Conservation (phyloP, 2,113 vertebrate genomes). For the Sigmodon hispidus region DNA sequence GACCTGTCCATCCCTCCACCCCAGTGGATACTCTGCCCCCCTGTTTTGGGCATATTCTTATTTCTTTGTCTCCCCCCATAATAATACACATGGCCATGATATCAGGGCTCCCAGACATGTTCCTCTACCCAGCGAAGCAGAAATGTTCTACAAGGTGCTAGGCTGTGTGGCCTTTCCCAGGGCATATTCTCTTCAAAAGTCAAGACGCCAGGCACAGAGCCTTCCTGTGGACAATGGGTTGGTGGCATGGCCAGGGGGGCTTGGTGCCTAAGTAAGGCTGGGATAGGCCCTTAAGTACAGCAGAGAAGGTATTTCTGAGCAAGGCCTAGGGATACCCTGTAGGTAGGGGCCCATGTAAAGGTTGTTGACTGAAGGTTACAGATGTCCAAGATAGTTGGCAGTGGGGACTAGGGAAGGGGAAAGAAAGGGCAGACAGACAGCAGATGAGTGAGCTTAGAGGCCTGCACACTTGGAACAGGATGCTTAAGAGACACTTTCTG, state of each 20-base stretch:
- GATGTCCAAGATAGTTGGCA: neutral
- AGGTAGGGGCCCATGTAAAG: neutral
- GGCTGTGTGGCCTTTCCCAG: neutral
- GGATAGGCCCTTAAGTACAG: neutral
- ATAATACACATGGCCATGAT: neutral
- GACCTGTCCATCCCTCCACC: neutral
- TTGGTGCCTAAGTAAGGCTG: neutral
- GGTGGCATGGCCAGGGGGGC: neutral
- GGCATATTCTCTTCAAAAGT: neutral
- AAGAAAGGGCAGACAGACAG: neutral
- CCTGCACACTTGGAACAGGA: neutral
- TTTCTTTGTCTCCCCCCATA: neutral
- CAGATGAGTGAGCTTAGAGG: neutral
- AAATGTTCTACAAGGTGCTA: neutral
- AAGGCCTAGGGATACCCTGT: neutral
- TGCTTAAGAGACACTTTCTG: neutral
- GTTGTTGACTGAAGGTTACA: neutral
- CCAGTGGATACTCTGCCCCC: neutral
- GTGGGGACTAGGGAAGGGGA: neutral
- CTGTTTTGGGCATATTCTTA: neutral
- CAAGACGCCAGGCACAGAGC: neutral
- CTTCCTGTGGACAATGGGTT: neutral
- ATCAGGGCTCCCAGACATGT: neutral
- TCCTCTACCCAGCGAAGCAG: neutral
- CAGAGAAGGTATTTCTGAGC: neutral